Evolutionary conservation across 2,888 invertebrate species (phyloP), one percentile per base, ranked within the genome.

Genomic region (Heliconius charithonia): DNA sequence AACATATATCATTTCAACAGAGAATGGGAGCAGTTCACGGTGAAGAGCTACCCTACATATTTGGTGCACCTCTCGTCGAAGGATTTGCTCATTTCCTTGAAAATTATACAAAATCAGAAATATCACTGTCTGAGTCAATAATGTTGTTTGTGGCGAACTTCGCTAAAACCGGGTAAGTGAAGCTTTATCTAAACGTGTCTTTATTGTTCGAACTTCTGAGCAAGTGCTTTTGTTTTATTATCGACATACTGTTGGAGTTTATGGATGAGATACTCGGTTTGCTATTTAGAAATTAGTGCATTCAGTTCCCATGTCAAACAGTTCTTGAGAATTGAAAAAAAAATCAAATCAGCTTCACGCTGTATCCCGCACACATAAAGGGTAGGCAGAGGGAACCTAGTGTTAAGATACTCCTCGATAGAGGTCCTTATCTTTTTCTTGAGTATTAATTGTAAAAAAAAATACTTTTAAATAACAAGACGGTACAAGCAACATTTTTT

Each of bases 1-100:
- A n/a, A n/a, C n/a, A n/a, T n/a, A n/a, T 19, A 29, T 67, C 75
- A 79, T 62, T 78, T 80, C 10, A 80, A 12, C 19, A 98, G 97
- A 96, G 97, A 87, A 97, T 98, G 96, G 98, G 98, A 51, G 97
- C 98, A 0, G 97, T 98, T 2, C 98, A 98, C 85, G 98, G 98
- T 0, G 98, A 98, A 90, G 98, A 98, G 85, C 93, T 98, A 81
- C 97, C 98, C 0, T 98, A 98, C 88, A 96, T 98, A 81, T 98
- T 98, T 86, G 98, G 98, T 70, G 98, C 98, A 2, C 98, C 98
- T 0, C 93, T 98, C 51, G 97, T 98, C 27, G 97, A 97, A 83
- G 97, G 97, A 1, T 97, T 96, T 90, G 97, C 96, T 81, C 97
- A 98, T 91, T 98, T 98, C 87, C 97, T 97, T 0, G 96, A 96